Conservation (phyloP, 2,888 invertebrate species). For the Torymus aiolomorphi region DNA sequence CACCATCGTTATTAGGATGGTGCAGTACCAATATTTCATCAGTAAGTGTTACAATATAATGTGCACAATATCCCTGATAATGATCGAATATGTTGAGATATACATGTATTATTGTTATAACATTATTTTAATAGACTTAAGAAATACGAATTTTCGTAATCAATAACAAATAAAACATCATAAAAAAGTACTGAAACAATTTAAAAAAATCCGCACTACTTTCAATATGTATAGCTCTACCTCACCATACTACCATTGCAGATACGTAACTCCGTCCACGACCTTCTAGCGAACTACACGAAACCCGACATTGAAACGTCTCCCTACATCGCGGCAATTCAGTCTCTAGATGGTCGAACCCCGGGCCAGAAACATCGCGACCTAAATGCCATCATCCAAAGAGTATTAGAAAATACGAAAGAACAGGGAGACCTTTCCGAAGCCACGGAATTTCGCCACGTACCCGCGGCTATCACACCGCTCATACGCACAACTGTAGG, state of each 20-base stretch:
- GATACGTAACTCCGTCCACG: conserved; percentile 12
- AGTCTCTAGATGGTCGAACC: conserved; percentile 64
- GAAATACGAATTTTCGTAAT: too few species aligned
- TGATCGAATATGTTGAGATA: too few species aligned
- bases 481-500: background rate
- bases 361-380: conserved; percentile 63
- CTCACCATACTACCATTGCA: background rate
- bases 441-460: background rate
- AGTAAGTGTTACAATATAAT: conserved; percentile 25
- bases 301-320: conserved; percentile 8
- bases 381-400: conserved; percentile 59
- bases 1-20: conserved; percentile 22
- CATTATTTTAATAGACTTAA: too few species aligned
- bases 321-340: conserved; percentile 63
- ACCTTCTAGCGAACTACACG: background rate
- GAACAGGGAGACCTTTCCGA: background rate
- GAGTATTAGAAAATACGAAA: background rate
- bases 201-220: too few species aligned
- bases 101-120: too few species aligned
- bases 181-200: too few species aligned
- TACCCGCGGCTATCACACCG: background rate
- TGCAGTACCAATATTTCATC: conserved; percentile 30
- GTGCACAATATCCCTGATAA: too few species aligned
- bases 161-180: too few species aligned
- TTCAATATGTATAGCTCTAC: too few species aligned